Base-by-base conservation (phyloP, 2,113 vertebrate genomes). In the Echinops telfairi region DNA sequence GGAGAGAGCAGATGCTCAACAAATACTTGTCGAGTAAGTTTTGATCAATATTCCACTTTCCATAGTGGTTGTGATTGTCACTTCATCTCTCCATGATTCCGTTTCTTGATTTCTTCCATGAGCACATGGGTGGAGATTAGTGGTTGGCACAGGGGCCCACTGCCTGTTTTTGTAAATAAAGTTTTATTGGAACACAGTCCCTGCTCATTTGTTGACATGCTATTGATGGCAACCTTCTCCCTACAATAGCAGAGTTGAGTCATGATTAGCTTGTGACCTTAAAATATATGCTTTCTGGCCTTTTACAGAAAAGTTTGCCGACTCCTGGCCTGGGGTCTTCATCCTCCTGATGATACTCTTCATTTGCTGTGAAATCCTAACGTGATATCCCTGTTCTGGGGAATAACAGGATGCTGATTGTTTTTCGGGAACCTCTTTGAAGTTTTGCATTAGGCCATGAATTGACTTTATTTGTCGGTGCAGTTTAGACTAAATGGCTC, bases 381-480 rank as follows among this genome's bases (percentile, higher is more conserved):
- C 62, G 31, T 12, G 3, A 15, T 15, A n/a, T 64, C 33, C 29
- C 17, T 38, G n/a, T 62, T 82, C 60, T 29, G 27, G 81, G 12
- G 85, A 33, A 47, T 89, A 85, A 83, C 12, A 87, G 79, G 73
- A 14, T 31, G 22, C 57, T n/a, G 8, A 77, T 60, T n/a, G 16
- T 33, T 84, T 95, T 91, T 79, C 73, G 47, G 6, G 6, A 66
- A 73, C 10, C 27, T 80, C 43, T 91, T 40, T 58, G 57, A 92
- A 86, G 76, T 86, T 87, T 89, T 71, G 3, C 33, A 40, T 10
- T 73, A 89, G 78, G 60, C 12, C 57, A 22, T 10, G 57, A 62
- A 40, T 43, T 70, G 79, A 53, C 76, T 90, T 79, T 95, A 25
- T 77, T 64, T n/a, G 76, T 40, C 71, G 81, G 43, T 64, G 79